Evolutionary conservation across 2,113 vertebrate species (phyloP).

Genomic region (Podarcis muralis): DNA sequence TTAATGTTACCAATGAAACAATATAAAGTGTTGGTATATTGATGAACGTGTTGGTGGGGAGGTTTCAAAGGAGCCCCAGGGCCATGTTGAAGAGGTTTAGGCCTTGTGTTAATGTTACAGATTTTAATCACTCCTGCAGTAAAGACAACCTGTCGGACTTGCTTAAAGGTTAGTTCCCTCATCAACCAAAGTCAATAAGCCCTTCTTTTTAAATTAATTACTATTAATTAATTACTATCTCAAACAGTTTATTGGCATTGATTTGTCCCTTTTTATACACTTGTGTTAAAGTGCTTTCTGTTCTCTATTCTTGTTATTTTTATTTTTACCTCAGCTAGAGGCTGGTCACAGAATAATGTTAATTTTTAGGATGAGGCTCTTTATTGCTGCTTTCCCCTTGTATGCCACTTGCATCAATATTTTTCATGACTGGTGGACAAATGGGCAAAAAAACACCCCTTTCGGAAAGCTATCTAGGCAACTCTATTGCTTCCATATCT

Average conservation of each 20-base stretch:
- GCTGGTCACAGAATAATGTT: accelerated
- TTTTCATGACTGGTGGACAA: accelerated
- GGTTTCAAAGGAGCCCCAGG: constrained; percentile 22
- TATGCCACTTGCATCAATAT: background rate
- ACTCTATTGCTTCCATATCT: background rate
- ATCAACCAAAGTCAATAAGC: constrained; percentile 71
- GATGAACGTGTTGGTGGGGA: background rate
- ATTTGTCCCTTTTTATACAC: constrained; percentile 63
- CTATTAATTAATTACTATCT: constrained; percentile 73
- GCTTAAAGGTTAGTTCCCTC: constrained; percentile 66
- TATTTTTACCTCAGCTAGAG: background rate
- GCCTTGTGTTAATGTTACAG: constrained; percentile 63
- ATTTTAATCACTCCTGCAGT: constrained; percentile 68
- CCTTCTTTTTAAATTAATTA: constrained; percentile 72
- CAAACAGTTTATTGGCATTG: constrained; percentile 72
- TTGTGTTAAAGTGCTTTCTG: constrained; percentile 37
- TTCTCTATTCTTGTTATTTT: constrained; percentile 24
- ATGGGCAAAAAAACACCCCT: background rate
- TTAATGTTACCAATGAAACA: background rate
- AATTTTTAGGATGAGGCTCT: background rate
- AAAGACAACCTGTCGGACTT: constrained; percentile 64
- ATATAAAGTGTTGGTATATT: background rate
- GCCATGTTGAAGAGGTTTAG: constrained; percentile 17
- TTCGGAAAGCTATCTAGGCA: background rate
- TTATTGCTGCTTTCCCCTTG: background rate